Evolutionary conservation across 2,888 invertebrate species (phyloP), one percentile per base, ranked within the genome.

Genomic region (Ochropleura leucogaster): DNA sequence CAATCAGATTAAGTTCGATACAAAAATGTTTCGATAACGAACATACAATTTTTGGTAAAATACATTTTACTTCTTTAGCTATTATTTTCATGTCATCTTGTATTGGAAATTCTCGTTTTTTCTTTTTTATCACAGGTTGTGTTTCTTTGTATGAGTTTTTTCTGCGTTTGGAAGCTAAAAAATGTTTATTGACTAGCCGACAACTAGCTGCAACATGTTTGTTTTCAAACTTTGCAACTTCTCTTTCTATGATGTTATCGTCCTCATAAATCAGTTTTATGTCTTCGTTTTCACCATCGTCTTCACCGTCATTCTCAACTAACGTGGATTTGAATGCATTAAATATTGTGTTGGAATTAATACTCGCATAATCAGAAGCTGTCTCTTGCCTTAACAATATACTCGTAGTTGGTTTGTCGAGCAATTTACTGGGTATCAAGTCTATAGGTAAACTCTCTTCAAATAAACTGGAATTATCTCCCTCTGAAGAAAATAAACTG

Each of bases 391-490:
- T 83, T 42, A 49, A 42, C n/a, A 78, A 40, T 64, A 60, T 49
- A 30, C 30, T 30, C 30, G 30, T 30, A 51, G 65, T 78, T 67
- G 89, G 77, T 74, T 92, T 95, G 67, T 97, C 95, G 30, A 97
- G 88, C 49, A 96, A 89, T 79, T 96, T 95, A 85, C 94, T 96
- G 18, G 97, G 90, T 87, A 97, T 95, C 62, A 95, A 92, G 83
- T 97, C 97, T 62, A 97, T 84, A 49, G 96, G 94, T 55, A 97
- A 92, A 87, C 97, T 97, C 66, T 97, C 97, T 83, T 96, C 97
- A 89, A 97, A 97, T 65, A 97, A 88, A 90, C 95, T 97, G 4
- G 97, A 96, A 91, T 96, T 96, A 69, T 96, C 95, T 55, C 94
- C 95, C 67, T 96, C 96, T 8, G 94, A 94, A 53, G 96, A 95